A percentile compares a stretch with the other conserved stretches of the same genome.
phyloP scores from a whole-genome alignment of 2,113 vertebrate genomes.

The Alaudala cheleensis region DNA sequence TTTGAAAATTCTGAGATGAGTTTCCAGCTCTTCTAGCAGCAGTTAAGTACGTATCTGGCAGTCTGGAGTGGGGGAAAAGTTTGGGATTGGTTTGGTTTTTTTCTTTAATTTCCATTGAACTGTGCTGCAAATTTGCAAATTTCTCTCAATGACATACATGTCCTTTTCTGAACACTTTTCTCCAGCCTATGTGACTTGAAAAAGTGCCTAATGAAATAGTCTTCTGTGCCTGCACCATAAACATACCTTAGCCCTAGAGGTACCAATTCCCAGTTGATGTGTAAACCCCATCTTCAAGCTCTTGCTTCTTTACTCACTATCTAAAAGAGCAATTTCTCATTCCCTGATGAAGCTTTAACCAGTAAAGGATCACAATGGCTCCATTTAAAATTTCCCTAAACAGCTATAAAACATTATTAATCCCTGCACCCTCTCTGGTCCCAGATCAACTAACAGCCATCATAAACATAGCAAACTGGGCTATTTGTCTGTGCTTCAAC shows the following conservation, averaged over 20 bases:
- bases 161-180: background rate
- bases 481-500: conserved; percentile 22
- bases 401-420: conserved; percentile 46
- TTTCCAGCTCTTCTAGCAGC: background rate
- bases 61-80: background rate
- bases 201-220: background rate
- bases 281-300: background rate
- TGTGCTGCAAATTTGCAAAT: background rate
- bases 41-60: background rate
- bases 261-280: background rate
- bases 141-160: background rate
- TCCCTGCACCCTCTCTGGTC: background rate
- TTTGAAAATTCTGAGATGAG: background rate
- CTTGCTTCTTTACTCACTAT: background rate
- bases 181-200: background rate
- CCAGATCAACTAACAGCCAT: background rate
- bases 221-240: background rate
- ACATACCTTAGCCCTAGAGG: background rate
- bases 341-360: background rate
- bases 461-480: background rate
- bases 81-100: background rate
- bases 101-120: background rate
- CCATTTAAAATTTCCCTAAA: conserved; percentile 33
- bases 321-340: background rate
- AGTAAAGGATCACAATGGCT: background rate